Conservation (phyloP, 35 echinoderm and acorn worm genomes). For the Ophioderma brevispina region DNA sequence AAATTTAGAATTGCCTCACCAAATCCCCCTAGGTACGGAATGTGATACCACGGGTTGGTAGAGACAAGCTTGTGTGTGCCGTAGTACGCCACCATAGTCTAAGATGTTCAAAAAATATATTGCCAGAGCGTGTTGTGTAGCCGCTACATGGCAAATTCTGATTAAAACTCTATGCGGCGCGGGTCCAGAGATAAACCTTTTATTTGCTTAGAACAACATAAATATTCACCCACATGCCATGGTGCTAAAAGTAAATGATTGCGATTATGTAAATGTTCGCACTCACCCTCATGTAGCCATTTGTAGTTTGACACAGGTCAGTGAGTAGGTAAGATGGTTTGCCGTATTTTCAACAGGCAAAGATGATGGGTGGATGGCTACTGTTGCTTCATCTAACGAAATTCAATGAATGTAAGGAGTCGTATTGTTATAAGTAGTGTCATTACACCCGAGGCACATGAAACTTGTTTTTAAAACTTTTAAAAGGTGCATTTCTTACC, state of each 20-base stretch:
- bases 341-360: slow-evolving; percentile 91
- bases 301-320: slow-evolving; percentile 94
- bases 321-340: slow-evolving; percentile 92
- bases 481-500: too few species aligned
- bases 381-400: slow-evolving; percentile 88
- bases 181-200: neutral
- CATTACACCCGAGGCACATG: too few species aligned
- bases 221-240: neutral
- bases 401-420: too few species aligned
- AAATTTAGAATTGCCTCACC: too few species aligned
- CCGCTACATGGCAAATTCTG: too few species aligned
- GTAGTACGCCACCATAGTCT: too few species aligned
- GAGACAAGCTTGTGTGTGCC: too few species aligned
- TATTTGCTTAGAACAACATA: neutral
- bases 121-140: neutral
- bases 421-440: too few species aligned
- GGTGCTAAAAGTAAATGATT: neutral
- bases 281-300: slow-evolving; percentile 85
- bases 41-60: too few species aligned
- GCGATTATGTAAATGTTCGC: neutral
- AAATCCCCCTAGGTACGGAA: too few species aligned
- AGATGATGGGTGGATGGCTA: slow-evolving; percentile 96
- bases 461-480: too few species aligned
- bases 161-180: neutral
- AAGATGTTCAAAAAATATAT: neutral